Evolutionary conservation across 2,113 vertebrate species (phyloP).

Genomic region (Pongo pygmaeus): DNA sequence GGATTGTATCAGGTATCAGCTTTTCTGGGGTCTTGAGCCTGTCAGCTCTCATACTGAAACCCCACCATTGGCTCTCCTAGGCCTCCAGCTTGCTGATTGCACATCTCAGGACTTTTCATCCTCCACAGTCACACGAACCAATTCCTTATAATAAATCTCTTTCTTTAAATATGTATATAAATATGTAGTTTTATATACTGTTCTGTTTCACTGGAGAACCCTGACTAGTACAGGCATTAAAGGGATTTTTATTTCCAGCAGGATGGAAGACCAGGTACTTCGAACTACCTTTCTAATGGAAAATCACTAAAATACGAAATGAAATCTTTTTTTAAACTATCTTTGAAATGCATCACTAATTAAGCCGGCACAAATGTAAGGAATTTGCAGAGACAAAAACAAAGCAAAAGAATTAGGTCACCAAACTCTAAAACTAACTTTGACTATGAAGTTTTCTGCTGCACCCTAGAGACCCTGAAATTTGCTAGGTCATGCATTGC

Average conservation of each 20-base stretch:
- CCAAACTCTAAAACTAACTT: not conserved
- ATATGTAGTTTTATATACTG: not conserved
- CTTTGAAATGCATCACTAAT: not conserved
- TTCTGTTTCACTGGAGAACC: not conserved
- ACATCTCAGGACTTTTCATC: too few species aligned
- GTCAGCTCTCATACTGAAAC: too few species aligned
- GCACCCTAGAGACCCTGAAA: not conserved
- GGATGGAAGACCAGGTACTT: not conserved
- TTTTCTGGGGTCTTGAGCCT: not conserved
- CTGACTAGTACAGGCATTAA: too few species aligned
- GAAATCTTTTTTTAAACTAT: not conserved
- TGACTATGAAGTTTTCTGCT: not conserved
- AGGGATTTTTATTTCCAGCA: not conserved
- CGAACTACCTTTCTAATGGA: not conserved
- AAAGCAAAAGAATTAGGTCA: not conserved
- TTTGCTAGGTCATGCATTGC: accelerated
- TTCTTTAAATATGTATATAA: not conserved
- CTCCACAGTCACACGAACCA: not conserved
- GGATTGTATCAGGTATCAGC: not conserved
- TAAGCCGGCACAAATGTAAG: not conserved
- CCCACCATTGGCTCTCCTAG: not conserved
- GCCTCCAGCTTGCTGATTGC: not conserved
- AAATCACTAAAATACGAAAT: not conserved
- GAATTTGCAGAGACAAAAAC: not conserved
- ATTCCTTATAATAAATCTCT: not conserved